Base-by-base conservation (phyloP, 2,888 invertebrate genomes). In the Drosophila lutescens region DNA sequence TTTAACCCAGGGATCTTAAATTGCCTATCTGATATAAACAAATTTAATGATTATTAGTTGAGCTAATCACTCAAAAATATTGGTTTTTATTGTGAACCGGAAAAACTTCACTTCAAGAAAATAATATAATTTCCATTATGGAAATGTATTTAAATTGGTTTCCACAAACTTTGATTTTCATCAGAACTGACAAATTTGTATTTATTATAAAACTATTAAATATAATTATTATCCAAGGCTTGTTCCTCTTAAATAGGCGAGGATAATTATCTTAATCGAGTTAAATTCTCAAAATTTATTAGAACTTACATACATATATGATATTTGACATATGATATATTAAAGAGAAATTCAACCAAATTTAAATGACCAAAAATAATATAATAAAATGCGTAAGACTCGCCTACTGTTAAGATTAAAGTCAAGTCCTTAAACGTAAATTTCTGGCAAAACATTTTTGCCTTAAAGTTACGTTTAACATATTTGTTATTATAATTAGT, bases 311-410 rank as follows among this genome's bases (percentile, higher is more conserved):
- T 32, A 20, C 3, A 47, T 13, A n/a, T n/a, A n/a, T n/a, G n/a
- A n/a, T n/a, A n/a, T n/a, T n/a, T n/a, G n/a, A n/a, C n/a, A n/a
- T n/a, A n/a, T n/a, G n/a, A n/a, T n/a, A n/a, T n/a, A n/a, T 41
- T 0, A 43, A 58, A 15, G 17, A 62, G 20, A 57, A 61, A 68
- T 59, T 66, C 57, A 55, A 82, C 86, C 88, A 88, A 88, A 86
- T 82, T 78, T 40, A 56, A 74, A 69, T 53, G 44, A 88, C 83
- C 83, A 83, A 83, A 87, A 82, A 83, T 50, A 74, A 44, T 68
- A 32, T 53, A 54, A n/a, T 44, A 36, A n/a, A 50, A n/a, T 36
- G 47, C n/a, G 20, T 20, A 51, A 32, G 46, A 57, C 58, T 67
- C 49, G 68, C 50, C 23, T 44, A 57, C 44, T 15, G 7, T 9